phyloP scores from a whole-genome alignment of 2,113 vertebrate genomes.

The Cynoglossus semilaevis region DNA sequence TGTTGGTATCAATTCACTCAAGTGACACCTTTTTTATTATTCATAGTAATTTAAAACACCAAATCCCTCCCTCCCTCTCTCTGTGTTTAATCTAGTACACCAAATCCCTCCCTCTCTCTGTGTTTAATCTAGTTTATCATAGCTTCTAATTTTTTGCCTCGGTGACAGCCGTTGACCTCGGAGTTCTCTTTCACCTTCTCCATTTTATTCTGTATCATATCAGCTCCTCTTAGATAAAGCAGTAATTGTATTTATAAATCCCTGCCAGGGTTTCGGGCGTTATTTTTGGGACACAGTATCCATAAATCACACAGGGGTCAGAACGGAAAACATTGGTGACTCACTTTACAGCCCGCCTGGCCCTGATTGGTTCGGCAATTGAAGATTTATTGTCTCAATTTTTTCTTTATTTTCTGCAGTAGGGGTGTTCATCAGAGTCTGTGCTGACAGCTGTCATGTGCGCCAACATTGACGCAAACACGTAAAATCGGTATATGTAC shows the following conservation, averaged over 20 bases:
- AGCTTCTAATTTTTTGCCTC: slow-evolving; percentile 26
- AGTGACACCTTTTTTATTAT: too few relatives aligned
- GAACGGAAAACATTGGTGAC: background rate
- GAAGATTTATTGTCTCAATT: too few relatives aligned
- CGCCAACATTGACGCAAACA: background rate
- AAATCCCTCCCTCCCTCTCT: background rate
- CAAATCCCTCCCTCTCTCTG: background rate
- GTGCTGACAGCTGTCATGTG: slow-evolving; percentile 9
- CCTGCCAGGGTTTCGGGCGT: slow-evolving; percentile 39
- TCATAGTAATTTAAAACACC: too few relatives aligned
- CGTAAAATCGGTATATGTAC: background rate
- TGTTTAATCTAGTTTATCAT: background rate
- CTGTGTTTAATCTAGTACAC: too few relatives aligned
- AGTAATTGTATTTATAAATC: slow-evolving; percentile 66
- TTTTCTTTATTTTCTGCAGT: too few relatives aligned
- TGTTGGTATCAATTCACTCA: too few relatives aligned
- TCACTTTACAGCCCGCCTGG: background rate
- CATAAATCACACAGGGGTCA: slow-evolving; percentile 28
- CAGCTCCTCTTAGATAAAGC: slow-evolving; percentile 49
- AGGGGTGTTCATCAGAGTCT: background rate
- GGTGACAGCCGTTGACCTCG: slow-evolving; percentile 45
- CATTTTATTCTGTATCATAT: slow-evolving; percentile 58
- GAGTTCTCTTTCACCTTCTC: slow-evolving; percentile 47
- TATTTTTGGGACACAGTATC: slow-evolving; percentile 49
- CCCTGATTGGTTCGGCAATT: too few relatives aligned